A percentile compares a stretch with the other conserved stretches of the same genome.
phyloP scores from a whole-genome alignment of 2,888 invertebrate species.

The Caenorhabditis panamensis region DNA sequence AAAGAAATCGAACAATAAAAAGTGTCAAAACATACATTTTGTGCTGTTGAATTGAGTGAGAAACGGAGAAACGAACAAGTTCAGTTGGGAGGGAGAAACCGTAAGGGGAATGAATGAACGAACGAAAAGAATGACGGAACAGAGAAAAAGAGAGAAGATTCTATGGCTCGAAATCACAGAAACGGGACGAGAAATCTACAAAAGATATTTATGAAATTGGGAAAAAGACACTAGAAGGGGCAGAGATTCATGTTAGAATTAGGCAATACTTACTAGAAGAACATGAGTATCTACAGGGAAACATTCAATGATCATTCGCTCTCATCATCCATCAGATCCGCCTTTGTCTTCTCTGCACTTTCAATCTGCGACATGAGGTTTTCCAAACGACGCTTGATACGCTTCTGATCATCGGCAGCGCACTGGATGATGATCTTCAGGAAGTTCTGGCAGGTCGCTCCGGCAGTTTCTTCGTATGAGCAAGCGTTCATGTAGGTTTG shows the following conservation, averaged over 20 bases:
- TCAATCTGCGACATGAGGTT: conserved; percentile 58
- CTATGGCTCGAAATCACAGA: conserved; percentile 44
- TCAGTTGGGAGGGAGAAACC: conserved; percentile 30
- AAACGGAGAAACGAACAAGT: conserved; percentile 41
- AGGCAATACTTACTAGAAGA: conserved; percentile 47
- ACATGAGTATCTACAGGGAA: conserved; percentile 45
- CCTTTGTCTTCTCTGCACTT: conserved; percentile 54
- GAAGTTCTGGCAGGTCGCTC: conserved; percentile 57
- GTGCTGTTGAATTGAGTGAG: conserved; percentile 33
- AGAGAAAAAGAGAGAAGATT: conserved; percentile 12
- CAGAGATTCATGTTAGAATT: conserved; percentile 50
- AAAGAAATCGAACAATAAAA: conserved; percentile 24
- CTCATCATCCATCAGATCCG: conserved; percentile 58
- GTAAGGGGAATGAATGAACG: conserved; percentile 55
- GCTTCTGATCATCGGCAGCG: conserved; percentile 63
- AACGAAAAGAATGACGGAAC: conserved; percentile 45
- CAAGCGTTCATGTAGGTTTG: conserved; percentile 64
- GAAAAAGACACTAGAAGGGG: conserved; percentile 20
- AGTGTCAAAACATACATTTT: conserved; percentile 18
- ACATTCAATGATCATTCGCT: conserved; percentile 26
- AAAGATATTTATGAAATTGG: conserved; percentile 3
- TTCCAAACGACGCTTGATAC: conserved; percentile 59
- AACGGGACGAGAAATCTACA: conserved; percentile 7
- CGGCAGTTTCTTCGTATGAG: conserved; percentile 57
- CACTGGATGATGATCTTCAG: conserved; percentile 58